Base-by-base conservation (phyloP, 2,888 invertebrate genomes). In the Lycaena phlaeas region DNA sequence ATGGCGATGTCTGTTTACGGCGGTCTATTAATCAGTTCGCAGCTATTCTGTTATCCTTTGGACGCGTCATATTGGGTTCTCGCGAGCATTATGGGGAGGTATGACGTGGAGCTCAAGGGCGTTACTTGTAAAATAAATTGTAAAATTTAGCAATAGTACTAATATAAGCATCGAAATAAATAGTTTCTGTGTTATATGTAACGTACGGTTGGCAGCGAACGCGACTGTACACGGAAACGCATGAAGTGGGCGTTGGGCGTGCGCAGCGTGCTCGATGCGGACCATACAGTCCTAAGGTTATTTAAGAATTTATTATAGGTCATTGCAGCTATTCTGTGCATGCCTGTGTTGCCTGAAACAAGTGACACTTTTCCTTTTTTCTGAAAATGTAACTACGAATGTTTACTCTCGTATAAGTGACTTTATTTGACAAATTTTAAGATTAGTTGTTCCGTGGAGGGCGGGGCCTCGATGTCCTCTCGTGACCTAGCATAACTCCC, bases 91-190 rank as follows among this genome's bases (percentile, higher is more conserved):
- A 22, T 22, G 22, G 5, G 22, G 34, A 12, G 17, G 18, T 22
- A 34, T 18, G 11, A 4, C 34, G 34, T n/a, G n/a, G n/a, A n/a
- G n/a, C 17, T 2, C 12, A 34, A 11, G 18, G 34, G 34, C 22
- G 22, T 34, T 34, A 34, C 30, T 39, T 39, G 39, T 39, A 39
- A 39, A 39, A 39, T 39, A 30, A 27, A 17, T 39, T 39, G 28
- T 30, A 36, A 38, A 43, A 44, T 43, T 43, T 41, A 48, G 49
- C 45, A 42, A 45, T 46, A 48, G 43, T 45, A 15, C 43, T 41
- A 46, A 15, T 29, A 39, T 39, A 39, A 39, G 36, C 46, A 50
- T 46, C 48, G 48, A 50, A 48, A 44, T 41, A 27, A 26, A 22
- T 40, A 31, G 36, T 29, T 38, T 31, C 38, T 28, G 39, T 44